Percentiles rank a stretch among this genome's conserved stretches.
Evolutionary conservation across 2,797 vertebrate genomes (phyloP).

Genomic region (Glyptemys insculpta): DNA sequence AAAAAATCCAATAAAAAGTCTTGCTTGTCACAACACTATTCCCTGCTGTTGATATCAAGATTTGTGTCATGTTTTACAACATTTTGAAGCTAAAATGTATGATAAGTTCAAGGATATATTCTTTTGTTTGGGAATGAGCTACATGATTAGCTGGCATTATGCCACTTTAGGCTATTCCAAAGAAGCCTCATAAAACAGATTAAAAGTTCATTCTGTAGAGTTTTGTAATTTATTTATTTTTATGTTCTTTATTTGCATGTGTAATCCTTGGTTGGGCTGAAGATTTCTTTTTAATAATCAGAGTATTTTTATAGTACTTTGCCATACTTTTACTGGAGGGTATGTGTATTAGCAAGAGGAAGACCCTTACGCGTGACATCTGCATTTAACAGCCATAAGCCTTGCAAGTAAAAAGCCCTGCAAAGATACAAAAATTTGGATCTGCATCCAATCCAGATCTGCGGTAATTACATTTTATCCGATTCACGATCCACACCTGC

Average conservation of each 20-base stretch:
- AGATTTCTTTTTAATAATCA: background rate
- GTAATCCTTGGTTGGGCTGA: rapidly evolving
- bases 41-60: too few relatives aligned
- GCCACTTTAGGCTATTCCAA: background rate
- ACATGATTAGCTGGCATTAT: background rate
- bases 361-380: background rate
- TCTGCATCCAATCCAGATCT: too few relatives aligned
- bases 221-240: background rate
- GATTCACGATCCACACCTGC: too few relatives aligned
- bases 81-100: background rate
- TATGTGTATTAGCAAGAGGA: background rate
- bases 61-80: too few relatives aligned
- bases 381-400: background rate
- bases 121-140: background rate
- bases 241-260: background rate
- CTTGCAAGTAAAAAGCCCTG: too few relatives aligned
- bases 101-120: background rate
- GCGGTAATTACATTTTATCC: too few relatives aligned
- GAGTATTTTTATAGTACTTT: background rate
- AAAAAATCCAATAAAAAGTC: background rate
- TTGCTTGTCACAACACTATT: background rate
- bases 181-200: background rate
- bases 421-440: too few relatives aligned
- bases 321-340: rapidly evolving
- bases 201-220: background rate